phyloP scores from a whole-genome alignment of 1,140 invertebrate genomes.

The Luehdorfia chinensis region DNA sequence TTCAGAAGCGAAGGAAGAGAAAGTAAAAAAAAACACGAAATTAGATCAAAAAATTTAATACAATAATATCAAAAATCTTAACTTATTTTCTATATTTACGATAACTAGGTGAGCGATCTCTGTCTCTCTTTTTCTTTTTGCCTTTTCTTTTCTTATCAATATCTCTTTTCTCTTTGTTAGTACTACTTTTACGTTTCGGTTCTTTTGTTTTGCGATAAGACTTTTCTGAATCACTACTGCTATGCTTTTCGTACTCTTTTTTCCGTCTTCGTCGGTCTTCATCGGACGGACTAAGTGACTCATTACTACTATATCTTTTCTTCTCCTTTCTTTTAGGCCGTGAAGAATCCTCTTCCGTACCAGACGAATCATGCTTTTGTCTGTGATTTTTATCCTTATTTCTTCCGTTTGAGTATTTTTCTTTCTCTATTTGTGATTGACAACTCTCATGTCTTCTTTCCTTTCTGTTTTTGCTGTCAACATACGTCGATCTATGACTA shows the following conservation, averaged over 20 bases:
- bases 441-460: constrained; percentile 33
- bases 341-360: constrained; percentile 50
- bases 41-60: background rate
- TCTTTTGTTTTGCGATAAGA: too few species aligned
- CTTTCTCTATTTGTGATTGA: constrained; percentile 18
- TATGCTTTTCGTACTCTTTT: constrained; percentile 37
- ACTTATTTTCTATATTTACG: constrained; percentile 64
- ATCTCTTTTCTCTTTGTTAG: constrained; percentile 53
- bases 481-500: constrained; percentile 25
- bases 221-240: constrained; percentile 37
- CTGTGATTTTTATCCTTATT: constrained; percentile 29
- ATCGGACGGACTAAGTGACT: constrained; percentile 60
- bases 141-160: constrained; percentile 75
- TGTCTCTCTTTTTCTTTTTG: constrained; percentile 72
- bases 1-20: too few species aligned
- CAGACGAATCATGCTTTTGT: constrained; percentile 50
- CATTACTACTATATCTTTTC: constrained; percentile 69
- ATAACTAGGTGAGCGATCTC: constrained; percentile 66
- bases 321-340: constrained; percentile 62
- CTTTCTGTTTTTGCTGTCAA: constrained; percentile 24
- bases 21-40: background rate
- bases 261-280: constrained; percentile 59
- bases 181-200: constrained; percentile 36
- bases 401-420: constrained; percentile 36
- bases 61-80: background rate